Percentiles rank a stretch among this genome's conserved stretches.
Conservation (phyloP, 2,888 invertebrate species). For the Deilephila elpenor region DNA sequence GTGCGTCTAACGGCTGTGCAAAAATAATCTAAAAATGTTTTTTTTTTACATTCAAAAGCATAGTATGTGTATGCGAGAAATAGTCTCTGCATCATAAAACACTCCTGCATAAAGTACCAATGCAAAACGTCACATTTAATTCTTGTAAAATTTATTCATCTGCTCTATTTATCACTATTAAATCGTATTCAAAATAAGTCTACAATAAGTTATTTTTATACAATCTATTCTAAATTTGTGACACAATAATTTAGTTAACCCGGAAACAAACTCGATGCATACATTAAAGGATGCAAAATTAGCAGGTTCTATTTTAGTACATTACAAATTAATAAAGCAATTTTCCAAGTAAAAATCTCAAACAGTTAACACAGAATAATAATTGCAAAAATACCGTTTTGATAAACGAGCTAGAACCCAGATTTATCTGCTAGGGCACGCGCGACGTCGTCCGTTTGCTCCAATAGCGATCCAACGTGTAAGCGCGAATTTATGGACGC, state of each 20-base stretch:
- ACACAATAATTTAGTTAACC: too few relatives aligned
- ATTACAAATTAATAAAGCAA: background rate
- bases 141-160: too few relatives aligned
- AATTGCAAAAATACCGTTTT: constrained; percentile 35
- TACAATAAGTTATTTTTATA: too few relatives aligned
- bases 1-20: background rate
- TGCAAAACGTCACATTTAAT: too few relatives aligned
- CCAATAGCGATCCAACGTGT: constrained; percentile 68
- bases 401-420: constrained; percentile 49
- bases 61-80: too few relatives aligned
- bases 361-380: background rate
- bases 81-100: too few relatives aligned
- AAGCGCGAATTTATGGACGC: constrained; percentile 76
- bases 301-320: background rate
- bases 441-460: constrained; percentile 57
- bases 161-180: too few relatives aligned
- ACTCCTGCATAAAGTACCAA: too few relatives aligned
- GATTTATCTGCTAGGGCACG: constrained; percentile 66
- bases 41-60: too few relatives aligned
- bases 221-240: too few relatives aligned
- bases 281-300: background rate
- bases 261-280: background rate
- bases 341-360: background rate
- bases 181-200: too few relatives aligned
- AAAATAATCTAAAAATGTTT: background rate